Conservation (phyloP, 2,888 invertebrate genomes). For the Dicranocentrus wangi region DNA sequence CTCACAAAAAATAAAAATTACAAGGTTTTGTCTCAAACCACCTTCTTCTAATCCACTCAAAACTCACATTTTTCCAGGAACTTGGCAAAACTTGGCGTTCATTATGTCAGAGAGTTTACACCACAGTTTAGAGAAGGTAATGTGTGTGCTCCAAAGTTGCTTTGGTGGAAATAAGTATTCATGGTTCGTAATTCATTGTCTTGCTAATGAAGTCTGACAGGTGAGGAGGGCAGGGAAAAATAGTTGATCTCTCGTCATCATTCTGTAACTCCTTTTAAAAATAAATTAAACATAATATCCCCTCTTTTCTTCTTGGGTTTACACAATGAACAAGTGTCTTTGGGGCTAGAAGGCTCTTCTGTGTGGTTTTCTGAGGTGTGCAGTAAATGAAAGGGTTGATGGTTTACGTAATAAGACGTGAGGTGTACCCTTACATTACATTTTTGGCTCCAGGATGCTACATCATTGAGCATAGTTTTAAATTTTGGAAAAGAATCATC, state of each 20-base stretch:
- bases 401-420: not conserved
- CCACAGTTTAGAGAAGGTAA: conserved; percentile 36
- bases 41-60: not conserved
- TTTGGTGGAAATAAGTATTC: conserved; percentile 40
- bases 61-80: conserved; percentile 45
- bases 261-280: conserved; percentile 36
- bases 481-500: conserved; percentile 14
- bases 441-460: conserved; percentile 34
- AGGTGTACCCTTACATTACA: not conserved
- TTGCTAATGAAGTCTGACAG: conserved; percentile 72
- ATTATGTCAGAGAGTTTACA: conserved; percentile 34
- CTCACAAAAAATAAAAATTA: not conserved
- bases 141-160: not conserved
- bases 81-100: conserved; percentile 30
- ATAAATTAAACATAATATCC: conserved; percentile 38
- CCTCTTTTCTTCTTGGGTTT: not conserved
- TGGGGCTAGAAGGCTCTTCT: not conserved
- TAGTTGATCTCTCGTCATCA: conserved; percentile 46
- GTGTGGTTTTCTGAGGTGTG: not conserved
- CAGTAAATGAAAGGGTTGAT: not conserved
- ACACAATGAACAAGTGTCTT: no score
- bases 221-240: conserved; percentile 47
- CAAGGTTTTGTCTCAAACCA: not conserved
- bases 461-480: not conserved
- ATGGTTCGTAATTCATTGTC: conserved; percentile 69